phyloP scores from a whole-genome alignment of 2,113 vertebrate genomes.

The Craseonycteris thonglongyai region DNA sequence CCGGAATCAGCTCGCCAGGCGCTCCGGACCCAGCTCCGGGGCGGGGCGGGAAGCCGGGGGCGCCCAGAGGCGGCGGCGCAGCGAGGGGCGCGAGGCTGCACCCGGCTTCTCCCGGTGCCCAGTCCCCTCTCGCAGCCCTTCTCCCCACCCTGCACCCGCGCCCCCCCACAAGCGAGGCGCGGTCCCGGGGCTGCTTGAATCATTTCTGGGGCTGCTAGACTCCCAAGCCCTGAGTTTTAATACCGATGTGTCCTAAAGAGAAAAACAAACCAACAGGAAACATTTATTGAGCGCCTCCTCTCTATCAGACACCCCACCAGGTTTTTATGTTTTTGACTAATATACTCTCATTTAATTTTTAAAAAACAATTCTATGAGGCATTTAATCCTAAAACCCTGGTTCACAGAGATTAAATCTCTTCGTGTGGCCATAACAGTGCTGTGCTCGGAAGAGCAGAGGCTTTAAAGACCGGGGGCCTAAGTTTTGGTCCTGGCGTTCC shows the following conservation, averaged over 20 bases:
- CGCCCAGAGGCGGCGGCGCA: constrained; percentile 16
- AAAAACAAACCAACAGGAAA: background rate
- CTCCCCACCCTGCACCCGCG: background rate
- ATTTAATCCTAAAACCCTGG: background rate
- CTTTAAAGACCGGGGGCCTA: background rate
- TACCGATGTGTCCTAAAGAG: constrained; percentile 16
- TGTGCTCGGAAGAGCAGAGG: background rate
- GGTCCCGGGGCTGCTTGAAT: background rate
- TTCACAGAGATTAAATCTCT: background rate
- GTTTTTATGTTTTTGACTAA: background rate
- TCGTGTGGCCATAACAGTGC: background rate
- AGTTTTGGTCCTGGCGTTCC: background rate
- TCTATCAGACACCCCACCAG: background rate
- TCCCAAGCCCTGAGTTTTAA: constrained; percentile 28
- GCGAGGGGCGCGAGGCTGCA: constrained; percentile 38
- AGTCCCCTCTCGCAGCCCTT: background rate
- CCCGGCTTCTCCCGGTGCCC: background rate
- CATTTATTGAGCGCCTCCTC: constrained; percentile 31
- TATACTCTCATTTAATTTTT: constrained; percentile 25
- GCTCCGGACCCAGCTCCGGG: constrained; percentile 58
- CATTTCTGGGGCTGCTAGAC: background rate
- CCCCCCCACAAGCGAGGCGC: background rate
- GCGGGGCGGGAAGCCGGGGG: constrained; percentile 51
- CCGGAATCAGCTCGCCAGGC: constrained; percentile 57
- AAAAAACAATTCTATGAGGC: background rate